A percentile compares a stretch with the other conserved stretches of the same genome.
phyloP scores from a whole-genome alignment of 2,797 vertebrate genomes.

The Nannoperca australis region DNA sequence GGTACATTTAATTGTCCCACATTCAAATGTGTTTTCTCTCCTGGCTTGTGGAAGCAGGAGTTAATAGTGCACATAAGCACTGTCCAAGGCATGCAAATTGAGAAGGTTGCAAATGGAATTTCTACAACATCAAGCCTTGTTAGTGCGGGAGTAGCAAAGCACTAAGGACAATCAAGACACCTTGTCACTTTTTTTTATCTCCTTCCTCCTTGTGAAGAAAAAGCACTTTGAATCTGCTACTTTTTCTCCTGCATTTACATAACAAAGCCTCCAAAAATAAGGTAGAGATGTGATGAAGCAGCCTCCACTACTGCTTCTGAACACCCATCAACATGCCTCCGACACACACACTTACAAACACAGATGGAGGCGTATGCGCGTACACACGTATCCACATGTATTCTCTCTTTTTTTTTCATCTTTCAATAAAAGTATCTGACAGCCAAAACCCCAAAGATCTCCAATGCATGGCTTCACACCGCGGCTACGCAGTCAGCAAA shows the following conservation, averaged over 20 bases:
- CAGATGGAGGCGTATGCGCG: constrained; percentile 30
- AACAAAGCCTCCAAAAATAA: constrained; percentile 97
- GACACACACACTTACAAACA: constrained; percentile 48
- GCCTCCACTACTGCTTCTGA: constrained; percentile 73
- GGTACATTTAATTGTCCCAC: constrained; percentile 52
- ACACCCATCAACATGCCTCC: constrained; percentile 75
- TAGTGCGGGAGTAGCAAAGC: constrained; percentile 93
- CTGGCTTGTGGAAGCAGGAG: constrained; percentile 58
- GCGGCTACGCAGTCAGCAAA: constrained; percentile 91
- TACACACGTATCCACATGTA: constrained; percentile 54
- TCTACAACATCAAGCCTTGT: constrained; percentile 97
- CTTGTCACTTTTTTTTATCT: constrained; percentile 96
- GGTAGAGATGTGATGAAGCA: constrained; percentile 94
- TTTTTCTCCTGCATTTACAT: constrained; percentile 95
- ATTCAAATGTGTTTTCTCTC: constrained; percentile 34
- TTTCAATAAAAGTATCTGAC: constrained; percentile 93
- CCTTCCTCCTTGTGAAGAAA: constrained; percentile 93
- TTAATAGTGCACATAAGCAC: constrained; percentile 90
- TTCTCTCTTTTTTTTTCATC: constrained; percentile 62
- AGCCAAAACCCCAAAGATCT: constrained; percentile 94
- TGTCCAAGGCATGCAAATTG: constrained; percentile 92
- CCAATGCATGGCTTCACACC: constrained; percentile 86
- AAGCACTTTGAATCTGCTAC: constrained; percentile 97
- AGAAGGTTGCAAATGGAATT: constrained; percentile 94
- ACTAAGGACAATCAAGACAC: constrained; percentile 96